Percentiles rank a stretch among this genome's conserved stretches.
phyloP scores from a whole-genome alignment of 2,888 invertebrate genomes.

The Orthosia gracilis region DNA sequence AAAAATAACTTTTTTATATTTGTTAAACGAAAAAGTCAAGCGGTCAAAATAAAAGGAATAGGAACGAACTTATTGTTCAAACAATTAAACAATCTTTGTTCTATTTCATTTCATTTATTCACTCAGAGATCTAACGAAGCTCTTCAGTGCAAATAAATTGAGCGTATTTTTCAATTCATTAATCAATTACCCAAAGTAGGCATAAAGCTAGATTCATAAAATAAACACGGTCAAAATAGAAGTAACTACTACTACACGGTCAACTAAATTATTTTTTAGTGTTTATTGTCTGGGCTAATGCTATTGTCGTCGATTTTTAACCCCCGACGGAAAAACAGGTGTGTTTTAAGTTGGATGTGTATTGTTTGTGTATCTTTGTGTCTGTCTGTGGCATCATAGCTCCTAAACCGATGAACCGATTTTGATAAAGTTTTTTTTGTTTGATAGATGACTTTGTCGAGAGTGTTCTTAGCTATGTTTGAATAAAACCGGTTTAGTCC shows the following conservation, averaged over 20 bases:
- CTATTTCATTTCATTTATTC: constrained; percentile 8
- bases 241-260: too few species aligned
- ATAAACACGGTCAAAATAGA: neutral
- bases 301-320: neutral
- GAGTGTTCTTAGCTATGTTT: too few species aligned
- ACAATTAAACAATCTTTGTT: constrained; percentile 3
- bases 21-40: too few species aligned
- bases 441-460: too few species aligned
- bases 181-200: constrained; percentile 23
- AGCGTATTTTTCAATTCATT: constrained; percentile 40
- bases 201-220: neutral
- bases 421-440: too few species aligned
- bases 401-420: too few species aligned
- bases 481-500: too few species aligned
- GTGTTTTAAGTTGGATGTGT: too few species aligned
- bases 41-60: neutral
- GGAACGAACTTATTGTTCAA: neutral
- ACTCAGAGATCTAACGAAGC: constrained; percentile 4
- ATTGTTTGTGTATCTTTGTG: too few species aligned
- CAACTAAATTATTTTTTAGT: constrained; percentile 1
- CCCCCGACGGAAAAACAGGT: too few species aligned
- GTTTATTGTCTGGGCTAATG: neutral
- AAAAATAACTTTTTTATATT: too few species aligned
- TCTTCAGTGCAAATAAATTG: constrained; percentile 14
- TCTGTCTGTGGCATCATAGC: too few species aligned